Percentiles rank a stretch among this genome's conserved stretches.
These are phyloP conservation scores for Heloderma charlesbogerti DNA, from an alignment of 2,113 vertebrate species.

Conservation along the genomic window DNA sequence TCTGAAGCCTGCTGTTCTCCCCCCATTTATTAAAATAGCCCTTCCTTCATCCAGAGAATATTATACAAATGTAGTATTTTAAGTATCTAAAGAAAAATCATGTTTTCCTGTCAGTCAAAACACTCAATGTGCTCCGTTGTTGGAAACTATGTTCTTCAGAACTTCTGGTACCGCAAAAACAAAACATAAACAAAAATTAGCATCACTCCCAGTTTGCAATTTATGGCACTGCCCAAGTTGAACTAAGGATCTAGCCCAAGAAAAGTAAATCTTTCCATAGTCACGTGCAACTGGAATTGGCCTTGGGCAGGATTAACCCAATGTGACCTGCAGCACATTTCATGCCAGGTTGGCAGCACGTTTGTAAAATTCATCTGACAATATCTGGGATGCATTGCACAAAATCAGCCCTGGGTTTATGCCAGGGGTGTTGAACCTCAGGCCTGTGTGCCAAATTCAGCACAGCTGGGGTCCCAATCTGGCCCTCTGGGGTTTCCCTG, in stretches of 20 bases:
- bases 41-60: slow-evolving; percentile 54
- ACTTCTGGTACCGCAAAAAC: not conserved
- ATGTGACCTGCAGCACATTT: not conserved
- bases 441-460: no score
- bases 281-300: not conserved
- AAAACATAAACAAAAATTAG: not conserved
- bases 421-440: not conserved
- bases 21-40: not conserved
- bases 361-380: not conserved
- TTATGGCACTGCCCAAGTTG: slow-evolving; percentile 3
- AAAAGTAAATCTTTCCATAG: not conserved
- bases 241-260: not conserved
- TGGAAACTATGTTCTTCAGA: not conserved
- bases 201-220: not conserved
- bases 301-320: not conserved
- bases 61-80: slow-evolving; percentile 44
- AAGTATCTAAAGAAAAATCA: slow-evolving; percentile 21
- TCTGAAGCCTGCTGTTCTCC: slow-evolving; percentile 44
- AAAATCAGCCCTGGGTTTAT: not conserved
- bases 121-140: not conserved
- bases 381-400: not conserved
- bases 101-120: not conserved
- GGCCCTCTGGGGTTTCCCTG: no score
- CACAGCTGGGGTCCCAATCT: no score
- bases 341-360: not conserved